These are phyloP conservation scores for Brenthis daphne DNA, from an alignment of 2,888 invertebrate genomes.

Conservation along the genomic window DNA sequence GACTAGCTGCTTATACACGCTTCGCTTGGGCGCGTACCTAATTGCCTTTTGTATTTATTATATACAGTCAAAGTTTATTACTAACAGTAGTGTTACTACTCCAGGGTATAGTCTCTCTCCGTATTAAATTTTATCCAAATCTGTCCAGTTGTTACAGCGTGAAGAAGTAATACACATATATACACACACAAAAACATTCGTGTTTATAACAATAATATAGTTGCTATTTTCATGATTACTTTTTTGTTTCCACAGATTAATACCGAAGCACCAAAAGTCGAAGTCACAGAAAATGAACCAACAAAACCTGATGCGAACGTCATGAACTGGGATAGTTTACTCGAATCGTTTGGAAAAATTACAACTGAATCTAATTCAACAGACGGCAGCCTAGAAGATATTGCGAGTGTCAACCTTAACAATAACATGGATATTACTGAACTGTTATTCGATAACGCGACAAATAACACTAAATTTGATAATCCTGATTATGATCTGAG, in stretches of 20 bases:
- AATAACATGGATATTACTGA: conserved; percentile 69
- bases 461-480: conserved; percentile 55
- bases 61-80: no score
- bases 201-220: no score
- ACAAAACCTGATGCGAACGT: conserved; percentile 51
- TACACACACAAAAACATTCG: no score
- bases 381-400: conserved; percentile 67
- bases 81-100: no score
- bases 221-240: no score
- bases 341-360: conserved; percentile 74
- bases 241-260: conserved; percentile 48
- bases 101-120: no score
- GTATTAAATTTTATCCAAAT: no score
- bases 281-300: conserved; percentile 47
- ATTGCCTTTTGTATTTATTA: no score
- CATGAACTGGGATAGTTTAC: conserved; percentile 74
- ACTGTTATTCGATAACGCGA: conserved; percentile 64
- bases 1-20: no score
- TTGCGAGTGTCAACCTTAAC: conserved; percentile 55
- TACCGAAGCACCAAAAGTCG: conserved; percentile 49
- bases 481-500: conserved; percentile 66
- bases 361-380: conserved; percentile 74
- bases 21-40: no score
- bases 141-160: no score
- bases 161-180: no score